A percentile compares a stretch with the other conserved stretches of the same genome.
Evolutionary conservation across 2,113 vertebrate species (phyloP).

Genomic region (mouse (Mus musculus)): GRCm39 chr2:28463501-28464000

Average conservation of each 20-base stretch:
- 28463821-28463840: background rate
- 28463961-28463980: background rate
- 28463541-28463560: constrained; percentile 92
- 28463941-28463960: background rate
- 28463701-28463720: background rate
- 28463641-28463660: background rate
- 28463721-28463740: background rate
- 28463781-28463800: background rate
- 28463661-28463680: rapidly evolving
- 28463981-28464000: background rate
- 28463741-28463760: background rate
- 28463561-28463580: constrained; percentile 87
- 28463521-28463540: constrained; percentile 92
- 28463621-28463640: rapidly evolving
- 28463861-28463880: background rate
- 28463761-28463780: rapidly evolving
- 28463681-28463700: background rate
- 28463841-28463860: background rate
- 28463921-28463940: rapidly evolving
- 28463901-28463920: rapidly evolving
- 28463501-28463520: constrained; percentile 97
- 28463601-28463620: rapidly evolving
- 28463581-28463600: constrained; percentile 79
- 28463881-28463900: background rate
- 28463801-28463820: background rate